Evolutionary conservation across 2,888 invertebrate species (phyloP), one percentile per base, ranked within the genome.

Genomic region (Cryptocephalus moraei): DNA sequence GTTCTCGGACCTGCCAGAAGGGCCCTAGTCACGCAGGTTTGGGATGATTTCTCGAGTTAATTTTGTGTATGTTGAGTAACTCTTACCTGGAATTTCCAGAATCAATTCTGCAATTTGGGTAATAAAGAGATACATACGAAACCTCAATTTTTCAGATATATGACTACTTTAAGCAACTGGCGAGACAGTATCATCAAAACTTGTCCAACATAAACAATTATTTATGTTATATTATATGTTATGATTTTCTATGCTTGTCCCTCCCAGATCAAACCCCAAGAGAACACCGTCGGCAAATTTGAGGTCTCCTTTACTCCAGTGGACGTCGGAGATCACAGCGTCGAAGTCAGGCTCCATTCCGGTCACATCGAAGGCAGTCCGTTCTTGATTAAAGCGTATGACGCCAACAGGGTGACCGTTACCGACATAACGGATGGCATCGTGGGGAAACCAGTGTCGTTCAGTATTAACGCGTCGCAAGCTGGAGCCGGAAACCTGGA

Each of bases 401-500:
- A 97, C 63, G 91, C 95, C 0, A 84, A 85, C 54, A 84, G 91
- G 66, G 96, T 97, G n/a, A 86, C 86, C 51, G 91, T 99, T 9
- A 90, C 92, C 0, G 93, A 95, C 62, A 92, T 96, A 56, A 86
- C 87, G 10, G 86, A 87, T 8, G 92, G 92, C 1, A 80, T 88
- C 33, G 91, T 95, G 14, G 92, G 93, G 11, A 89, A 91, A 67
- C 91, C 92, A 8, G 90, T 94, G 4, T 92, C 91, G 50, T 96
- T 96, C 66, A 91, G 90, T 59, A 95, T 95, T 75, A 84, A 84
- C 61, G 84, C 84, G 43, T 84, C 83, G 0, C 84, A 84, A 64
- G 84, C 84, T 13, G 78, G 96, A 52, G 94, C 95, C 43, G 96
- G 96, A 22, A 96, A 96, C 71, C 76, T 96, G 64, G 96, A 97